Evolutionary conservation across 2,113 vertebrate genomes (phyloP).

Genomic region (Arizona elegans): DNA sequence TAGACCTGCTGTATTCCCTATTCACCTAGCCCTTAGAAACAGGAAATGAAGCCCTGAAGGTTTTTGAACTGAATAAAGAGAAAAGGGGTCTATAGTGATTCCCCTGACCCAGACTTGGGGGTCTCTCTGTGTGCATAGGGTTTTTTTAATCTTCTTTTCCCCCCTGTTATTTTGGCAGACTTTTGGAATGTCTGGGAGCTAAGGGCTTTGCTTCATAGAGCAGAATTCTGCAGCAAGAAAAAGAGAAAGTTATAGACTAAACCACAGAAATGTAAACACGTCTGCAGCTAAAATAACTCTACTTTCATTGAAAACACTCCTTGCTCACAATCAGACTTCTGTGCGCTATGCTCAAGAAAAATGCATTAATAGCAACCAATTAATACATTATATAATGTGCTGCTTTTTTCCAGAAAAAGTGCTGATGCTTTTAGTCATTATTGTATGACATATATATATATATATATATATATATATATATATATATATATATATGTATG

Average conservation of each 20-base stretch:
- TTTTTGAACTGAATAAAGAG: slow-evolving; percentile 58
- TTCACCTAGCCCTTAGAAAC: slow-evolving; percentile 60
- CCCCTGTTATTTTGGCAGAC: slow-evolving; percentile 85
- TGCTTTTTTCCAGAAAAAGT: slow-evolving; percentile 43
- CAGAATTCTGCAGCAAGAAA: slow-evolving; percentile 83
- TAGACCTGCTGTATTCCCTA: slow-evolving; percentile 61
- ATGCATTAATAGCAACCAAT: slow-evolving; percentile 80
- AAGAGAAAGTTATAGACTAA: slow-evolving; percentile 93
- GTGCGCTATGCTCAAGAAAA: slow-evolving; percentile 81
- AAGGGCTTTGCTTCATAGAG: slow-evolving; percentile 82
- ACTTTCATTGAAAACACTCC: slow-evolving; percentile 90
- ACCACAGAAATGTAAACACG: slow-evolving; percentile 96
- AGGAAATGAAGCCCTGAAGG: slow-evolving; percentile 72
- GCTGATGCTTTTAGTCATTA: slow-evolving; percentile 51
- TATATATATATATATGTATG: too few species aligned
- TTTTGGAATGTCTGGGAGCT: slow-evolving; percentile 91
- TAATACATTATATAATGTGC: slow-evolving; percentile 75
- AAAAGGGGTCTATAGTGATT: slow-evolving; percentile 61
- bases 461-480: too few species aligned
- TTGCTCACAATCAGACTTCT: slow-evolving; percentile 84
- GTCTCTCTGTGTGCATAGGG: slow-evolving; percentile 68
- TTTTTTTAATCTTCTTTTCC: slow-evolving; percentile 42
- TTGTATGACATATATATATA: too few species aligned
- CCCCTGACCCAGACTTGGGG: slow-evolving; percentile 80
- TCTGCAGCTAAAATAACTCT: slow-evolving; percentile 91